phyloP scores from a whole-genome alignment of 2,113 vertebrate species.

The Phaethon lepturus region DNA sequence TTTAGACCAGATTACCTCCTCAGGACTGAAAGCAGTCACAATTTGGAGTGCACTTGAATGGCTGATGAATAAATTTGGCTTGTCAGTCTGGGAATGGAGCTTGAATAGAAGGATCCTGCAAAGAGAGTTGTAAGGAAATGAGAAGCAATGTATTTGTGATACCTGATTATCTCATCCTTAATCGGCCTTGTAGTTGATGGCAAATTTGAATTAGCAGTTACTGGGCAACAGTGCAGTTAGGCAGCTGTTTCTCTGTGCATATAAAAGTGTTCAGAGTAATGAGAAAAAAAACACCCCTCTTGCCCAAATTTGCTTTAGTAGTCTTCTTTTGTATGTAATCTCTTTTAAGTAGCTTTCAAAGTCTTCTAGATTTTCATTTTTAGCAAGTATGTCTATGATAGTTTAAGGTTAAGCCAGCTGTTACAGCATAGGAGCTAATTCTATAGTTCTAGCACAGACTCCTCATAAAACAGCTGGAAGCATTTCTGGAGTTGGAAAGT shows the following conservation, averaged over 20 bases:
- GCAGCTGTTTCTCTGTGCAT: not conserved
- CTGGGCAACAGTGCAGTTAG: not conserved
- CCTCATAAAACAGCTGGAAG: not conserved
- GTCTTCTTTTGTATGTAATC: not conserved
- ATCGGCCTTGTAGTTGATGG: not conserved
- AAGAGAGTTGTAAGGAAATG: not conserved
- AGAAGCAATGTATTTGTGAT: not conserved
- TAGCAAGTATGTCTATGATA: not conserved
- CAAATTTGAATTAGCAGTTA: not conserved
- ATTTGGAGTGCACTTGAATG: not conserved
- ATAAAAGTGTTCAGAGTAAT: not conserved
- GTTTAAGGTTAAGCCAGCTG: not conserved
- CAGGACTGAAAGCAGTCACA: not conserved
- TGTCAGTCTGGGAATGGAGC: not conserved
- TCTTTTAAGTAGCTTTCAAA: not conserved
- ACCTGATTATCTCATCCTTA: not conserved
- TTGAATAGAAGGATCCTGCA: not conserved
- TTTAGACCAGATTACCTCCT: not conserved
- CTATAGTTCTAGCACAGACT: not conserved
- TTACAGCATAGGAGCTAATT: not conserved
- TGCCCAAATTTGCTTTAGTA: not conserved
- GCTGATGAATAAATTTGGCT: not conserved
- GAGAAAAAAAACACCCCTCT: not conserved
- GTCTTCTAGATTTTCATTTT: not conserved
- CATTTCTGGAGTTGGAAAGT: not conserved